These are phyloP conservation scores for Thaleichthys pacificus DNA, from an alignment of 2,797 vertebrate genomes.

Conservation along the genomic window DNA sequence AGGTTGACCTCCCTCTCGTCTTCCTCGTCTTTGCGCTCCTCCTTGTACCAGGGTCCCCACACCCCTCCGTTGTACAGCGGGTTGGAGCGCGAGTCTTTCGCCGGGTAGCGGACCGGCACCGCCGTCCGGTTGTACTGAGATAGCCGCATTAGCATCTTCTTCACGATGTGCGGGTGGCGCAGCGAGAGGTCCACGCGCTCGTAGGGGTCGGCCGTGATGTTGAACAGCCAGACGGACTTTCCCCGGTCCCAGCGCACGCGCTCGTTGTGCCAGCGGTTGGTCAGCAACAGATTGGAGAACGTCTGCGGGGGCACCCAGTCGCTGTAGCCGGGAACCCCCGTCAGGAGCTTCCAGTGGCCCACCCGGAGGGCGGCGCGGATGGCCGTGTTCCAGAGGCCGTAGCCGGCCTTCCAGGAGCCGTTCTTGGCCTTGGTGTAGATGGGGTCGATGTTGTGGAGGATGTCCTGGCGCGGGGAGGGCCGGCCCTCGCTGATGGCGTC, in stretches of 20 bases:
- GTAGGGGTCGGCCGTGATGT: conserved; percentile 93
- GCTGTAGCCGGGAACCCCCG: conserved; percentile 89
- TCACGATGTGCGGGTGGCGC: conserved; percentile 86
- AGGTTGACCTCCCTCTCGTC: conserved; percentile 59
- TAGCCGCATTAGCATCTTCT: conserved; percentile 85
- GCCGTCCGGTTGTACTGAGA: conserved; percentile 90
- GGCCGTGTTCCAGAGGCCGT: conserved; percentile 94
- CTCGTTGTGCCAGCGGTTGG: conserved; percentile 90
- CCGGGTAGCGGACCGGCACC: conserved; percentile 89
- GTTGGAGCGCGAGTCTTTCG: conserved; percentile 93
- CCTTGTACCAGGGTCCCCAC: conserved; percentile 96
- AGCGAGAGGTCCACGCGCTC: conserved; percentile 90
- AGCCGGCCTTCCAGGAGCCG: conserved; percentile 92
- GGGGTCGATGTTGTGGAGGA: conserved; percentile 96
- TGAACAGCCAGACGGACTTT: conserved; percentile 95
- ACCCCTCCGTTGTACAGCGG: conserved; percentile 93
- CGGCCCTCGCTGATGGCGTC: conserved; percentile 93
- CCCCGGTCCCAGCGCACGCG: conserved; percentile 83
- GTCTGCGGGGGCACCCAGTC: conserved; percentile 98
- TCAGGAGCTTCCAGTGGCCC: conserved; percentile 94
- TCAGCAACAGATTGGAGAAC: conserved; percentile 84
- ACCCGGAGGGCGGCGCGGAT: conserved; percentile 91
- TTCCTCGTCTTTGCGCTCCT: conserved; percentile 77
- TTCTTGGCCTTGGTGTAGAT: conserved; percentile 92
- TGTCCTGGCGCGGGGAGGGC: conserved; percentile 90